Evolutionary conservation across 2,113 vertebrate genomes (phyloP), one percentile per base, ranked within the genome.

Genomic region (Riparia riparia): DNA sequence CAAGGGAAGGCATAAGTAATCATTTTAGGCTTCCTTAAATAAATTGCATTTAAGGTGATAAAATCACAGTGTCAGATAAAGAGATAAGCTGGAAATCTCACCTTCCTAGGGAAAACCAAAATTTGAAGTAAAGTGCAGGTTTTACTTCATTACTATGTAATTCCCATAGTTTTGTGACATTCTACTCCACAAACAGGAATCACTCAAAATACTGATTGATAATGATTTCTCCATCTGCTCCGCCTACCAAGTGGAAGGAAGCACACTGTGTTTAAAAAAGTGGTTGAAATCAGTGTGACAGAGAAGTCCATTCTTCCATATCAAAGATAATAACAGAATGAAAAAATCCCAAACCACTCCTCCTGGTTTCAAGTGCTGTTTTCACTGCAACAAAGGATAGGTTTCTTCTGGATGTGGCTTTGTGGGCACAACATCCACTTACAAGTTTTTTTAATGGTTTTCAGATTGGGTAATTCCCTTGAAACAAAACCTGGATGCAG

Each of bases 391-490:
- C 42, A 76, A 34, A 82, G 31, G 32, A 14, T 3, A 5, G 1
- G 17, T 32, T 89, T 45, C 15, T 71, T 85, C 49, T 39, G 51
- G 13, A 45, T 45, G 26, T 13, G 8, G 6, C 15, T 77, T 63
- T 11, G 28, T 41, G 28, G 49, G 14, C 34, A 69, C 24, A 29
- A 42, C 4, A 56, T 10, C 13, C 56, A 76, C 9, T 63, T 63
- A 8, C 7, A 68, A 47, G 12, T 1, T 22, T 56, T 61, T 81
- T 28, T 14, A 4, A 20, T n/a, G 28, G 14, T 44, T 95, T 72
- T 73, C 53, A 45, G 7, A 21, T 21, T 0, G 0, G 6, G 4
- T 53, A 83, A 83, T 53, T 1, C 44, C 57, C 32, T 77, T 81
- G 45, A 39, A 32, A 80, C 8, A 45, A 71, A 86, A n/a, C 10